phyloP scores from a whole-genome alignment of 2,888 invertebrate genomes.

The Dryobota labecula region DNA sequence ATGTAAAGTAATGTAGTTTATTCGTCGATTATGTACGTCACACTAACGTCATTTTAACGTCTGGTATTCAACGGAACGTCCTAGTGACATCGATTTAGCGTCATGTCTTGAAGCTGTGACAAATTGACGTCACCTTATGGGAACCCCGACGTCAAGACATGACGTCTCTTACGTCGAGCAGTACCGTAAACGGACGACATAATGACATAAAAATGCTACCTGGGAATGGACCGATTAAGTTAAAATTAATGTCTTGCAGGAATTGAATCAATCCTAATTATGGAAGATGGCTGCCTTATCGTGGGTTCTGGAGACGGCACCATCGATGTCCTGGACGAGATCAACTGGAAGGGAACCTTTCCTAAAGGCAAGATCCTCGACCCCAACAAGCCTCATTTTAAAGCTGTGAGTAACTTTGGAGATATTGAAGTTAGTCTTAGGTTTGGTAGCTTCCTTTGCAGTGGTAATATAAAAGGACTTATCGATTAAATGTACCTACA shows the following conservation, averaged over 20 bases:
- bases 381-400: slow-evolving; percentile 91
- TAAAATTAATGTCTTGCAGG: slow-evolving; percentile 85
- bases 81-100: too few relatives aligned
- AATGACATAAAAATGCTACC: too few relatives aligned
- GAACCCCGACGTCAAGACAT: too few relatives aligned
- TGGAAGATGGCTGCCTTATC: slow-evolving; percentile 91
- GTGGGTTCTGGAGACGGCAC: slow-evolving; percentile 97
- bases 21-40: too few relatives aligned
- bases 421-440: not conserved
- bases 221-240: too few relatives aligned
- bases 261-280: slow-evolving; percentile 92
- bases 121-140: too few relatives aligned
- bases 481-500: not conserved
- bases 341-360: slow-evolving; percentile 87
- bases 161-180: too few relatives aligned
- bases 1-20: too few relatives aligned
- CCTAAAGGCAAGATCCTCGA: slow-evolving; percentile 83
- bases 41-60: too few relatives aligned
- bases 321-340: slow-evolving; percentile 93
- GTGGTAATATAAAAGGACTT: not conserved
- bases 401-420: slow-evolving; percentile 81
- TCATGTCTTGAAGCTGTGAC: too few relatives aligned
- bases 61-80: too few relatives aligned
- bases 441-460: not conserved
- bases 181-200: too few relatives aligned